These are phyloP conservation scores for Myotis findleyi DNA, from an alignment of 2,797 vertebrate genomes.

Conservation along the genomic window DNA sequence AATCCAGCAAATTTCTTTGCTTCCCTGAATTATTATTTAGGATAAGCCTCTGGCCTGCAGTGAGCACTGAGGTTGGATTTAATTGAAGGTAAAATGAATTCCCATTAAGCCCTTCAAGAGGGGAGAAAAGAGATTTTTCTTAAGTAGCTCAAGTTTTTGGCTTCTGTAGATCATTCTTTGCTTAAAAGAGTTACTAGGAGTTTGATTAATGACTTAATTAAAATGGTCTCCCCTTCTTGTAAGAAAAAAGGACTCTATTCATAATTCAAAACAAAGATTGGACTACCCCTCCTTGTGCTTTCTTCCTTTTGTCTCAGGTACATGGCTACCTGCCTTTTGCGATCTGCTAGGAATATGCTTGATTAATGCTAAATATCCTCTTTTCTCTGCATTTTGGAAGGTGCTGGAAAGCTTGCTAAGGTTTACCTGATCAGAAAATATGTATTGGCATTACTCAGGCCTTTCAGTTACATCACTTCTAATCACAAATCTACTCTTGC, in stretches of 20 bases:
- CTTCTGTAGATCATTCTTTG: constrained; percentile 52
- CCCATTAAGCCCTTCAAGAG: constrained; percentile 63
- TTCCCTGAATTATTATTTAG: constrained; percentile 61
- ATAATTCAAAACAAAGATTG: constrained; percentile 53
- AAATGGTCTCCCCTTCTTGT: constrained; percentile 21
- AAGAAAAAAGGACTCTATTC: constrained; percentile 17
- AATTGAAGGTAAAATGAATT: constrained; percentile 71
- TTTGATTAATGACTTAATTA: constrained; percentile 71
- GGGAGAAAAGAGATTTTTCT: constrained; percentile 53
- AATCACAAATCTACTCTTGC: neutral
- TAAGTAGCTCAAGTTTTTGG: constrained; percentile 63
- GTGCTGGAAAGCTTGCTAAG: neutral
- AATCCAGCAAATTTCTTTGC: constrained; percentile 48
- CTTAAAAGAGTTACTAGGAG: constrained; percentile 46
- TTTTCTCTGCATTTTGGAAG: constrained; percentile 53
- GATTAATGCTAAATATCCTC: constrained; percentile 34
- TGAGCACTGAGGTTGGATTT: constrained; percentile 52
- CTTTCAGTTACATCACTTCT: constrained; percentile 32
- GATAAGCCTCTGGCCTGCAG: constrained; percentile 45
- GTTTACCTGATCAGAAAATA: constrained; percentile 39
- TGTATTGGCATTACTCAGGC: neutral
- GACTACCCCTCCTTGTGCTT: neutral
- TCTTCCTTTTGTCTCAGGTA: constrained; percentile 22
- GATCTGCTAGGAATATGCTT: constrained; percentile 32
- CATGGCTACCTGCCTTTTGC: neutral